These are phyloP conservation scores for Chrysomela aeneicollis DNA, from an alignment of 2,888 invertebrate species.

Conservation along the genomic window DNA sequence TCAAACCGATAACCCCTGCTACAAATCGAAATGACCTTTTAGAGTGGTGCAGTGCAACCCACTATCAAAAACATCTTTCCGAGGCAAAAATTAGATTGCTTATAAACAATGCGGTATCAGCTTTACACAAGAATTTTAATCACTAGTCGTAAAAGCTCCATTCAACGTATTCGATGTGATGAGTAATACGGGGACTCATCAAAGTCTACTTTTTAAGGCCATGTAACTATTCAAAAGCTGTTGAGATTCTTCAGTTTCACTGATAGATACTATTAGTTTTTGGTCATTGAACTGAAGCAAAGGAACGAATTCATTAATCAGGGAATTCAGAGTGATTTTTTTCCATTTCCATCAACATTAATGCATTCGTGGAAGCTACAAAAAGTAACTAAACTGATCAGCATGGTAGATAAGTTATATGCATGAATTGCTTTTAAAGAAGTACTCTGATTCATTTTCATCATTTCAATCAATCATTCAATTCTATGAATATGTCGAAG, in stretches of 20 bases:
- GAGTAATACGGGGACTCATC: not conserved
- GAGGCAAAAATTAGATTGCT: not conserved
- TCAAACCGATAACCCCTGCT: constrained; percentile 7
- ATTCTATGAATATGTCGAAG: too few species aligned
- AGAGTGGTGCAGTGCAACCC: not conserved
- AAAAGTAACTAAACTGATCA: too few species aligned
- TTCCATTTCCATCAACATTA: not conserved
- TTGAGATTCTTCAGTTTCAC: not conserved
- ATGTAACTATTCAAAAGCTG: not conserved
- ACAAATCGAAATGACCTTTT: constrained; percentile 7
- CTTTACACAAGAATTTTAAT: not conserved
- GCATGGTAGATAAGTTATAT: too few species aligned
- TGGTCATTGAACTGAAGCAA: not conserved
- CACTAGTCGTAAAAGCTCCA: not conserved
- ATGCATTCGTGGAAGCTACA: not conserved
- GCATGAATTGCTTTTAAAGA: too few species aligned
- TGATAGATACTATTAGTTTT: not conserved
- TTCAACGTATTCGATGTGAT: not conserved
- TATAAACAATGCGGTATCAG: not conserved
- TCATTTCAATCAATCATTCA: too few species aligned
- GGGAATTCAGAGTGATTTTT: not conserved
- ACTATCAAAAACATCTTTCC: too few species aligned
- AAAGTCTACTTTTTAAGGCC: not conserved
- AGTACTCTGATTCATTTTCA: too few species aligned
- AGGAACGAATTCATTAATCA: not conserved